Evolutionary conservation across 1,140 invertebrate genomes (phyloP).

Genomic region (Panulirus ornatus): DNA sequence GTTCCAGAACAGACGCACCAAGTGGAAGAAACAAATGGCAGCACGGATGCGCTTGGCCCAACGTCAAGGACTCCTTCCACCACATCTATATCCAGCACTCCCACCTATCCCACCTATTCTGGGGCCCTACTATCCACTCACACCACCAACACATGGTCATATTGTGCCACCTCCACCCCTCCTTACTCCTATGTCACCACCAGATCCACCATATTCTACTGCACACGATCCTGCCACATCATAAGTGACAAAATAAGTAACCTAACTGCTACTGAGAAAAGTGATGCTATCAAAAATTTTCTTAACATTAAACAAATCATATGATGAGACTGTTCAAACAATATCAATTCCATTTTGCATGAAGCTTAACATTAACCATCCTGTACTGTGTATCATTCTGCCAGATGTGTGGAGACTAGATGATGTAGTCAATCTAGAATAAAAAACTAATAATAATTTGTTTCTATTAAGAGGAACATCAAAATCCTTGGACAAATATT

Average conservation of each 20-base stretch:
- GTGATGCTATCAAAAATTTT: background rate
- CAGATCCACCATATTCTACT: slow-evolving; percentile 33
- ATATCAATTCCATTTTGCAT: background rate
- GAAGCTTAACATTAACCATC: background rate
- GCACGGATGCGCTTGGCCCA: slow-evolving; percentile 92
- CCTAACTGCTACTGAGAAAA: background rate
- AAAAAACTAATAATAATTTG: background rate
- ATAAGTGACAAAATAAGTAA: background rate
- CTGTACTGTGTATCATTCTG: background rate
- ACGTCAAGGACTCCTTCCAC: slow-evolving; percentile 87
- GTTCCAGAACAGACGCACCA: slow-evolving; percentile 96
- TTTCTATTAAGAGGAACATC: background rate
- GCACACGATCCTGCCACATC: slow-evolving; percentile 49
- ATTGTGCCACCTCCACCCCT: slow-evolving; percentile 63
- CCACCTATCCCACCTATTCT: slow-evolving; percentile 63
- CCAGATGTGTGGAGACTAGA: background rate
- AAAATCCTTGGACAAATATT: background rate
- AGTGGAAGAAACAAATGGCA: slow-evolving; percentile 97
- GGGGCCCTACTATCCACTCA: slow-evolving; percentile 66
- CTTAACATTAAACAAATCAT: background rate
- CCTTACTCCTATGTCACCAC: slow-evolving; percentile 52
- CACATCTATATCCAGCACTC: slow-evolving; percentile 82
- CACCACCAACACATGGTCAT: slow-evolving; percentile 39
- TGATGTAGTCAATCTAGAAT: slow-evolving; percentile 4
- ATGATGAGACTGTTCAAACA: background rate